Conservation (phyloP, 2,113 vertebrate species). For the Scophthalmus maximus region DNA sequence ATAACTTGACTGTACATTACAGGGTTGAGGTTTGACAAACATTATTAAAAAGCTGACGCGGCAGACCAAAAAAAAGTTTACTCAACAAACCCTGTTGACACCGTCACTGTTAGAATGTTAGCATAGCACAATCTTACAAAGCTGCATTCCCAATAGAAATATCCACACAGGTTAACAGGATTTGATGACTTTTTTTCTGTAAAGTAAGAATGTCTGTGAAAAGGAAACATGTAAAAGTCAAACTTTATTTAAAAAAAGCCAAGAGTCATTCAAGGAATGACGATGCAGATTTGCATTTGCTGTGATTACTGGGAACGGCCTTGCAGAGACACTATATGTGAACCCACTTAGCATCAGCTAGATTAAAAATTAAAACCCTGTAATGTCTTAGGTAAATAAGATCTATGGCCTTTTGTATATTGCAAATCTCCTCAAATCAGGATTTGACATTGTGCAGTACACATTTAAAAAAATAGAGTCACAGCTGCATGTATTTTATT, state of each 20-base stretch:
- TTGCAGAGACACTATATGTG: background rate
- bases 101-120: background rate
- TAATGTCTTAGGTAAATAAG: background rate
- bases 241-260: background rate
- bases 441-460: constrained; percentile 1
- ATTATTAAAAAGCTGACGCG: too few species aligned
- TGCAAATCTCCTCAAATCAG: constrained; percentile 19
- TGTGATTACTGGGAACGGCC: background rate
- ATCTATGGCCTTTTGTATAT: background rate
- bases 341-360: background rate
- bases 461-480: constrained; percentile 8
- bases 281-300: background rate
- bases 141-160: background rate
- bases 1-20: too few species aligned
- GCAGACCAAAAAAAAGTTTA: too few species aligned
- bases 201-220: background rate
- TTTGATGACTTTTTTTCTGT: constrained; percentile 18
- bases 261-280: background rate
- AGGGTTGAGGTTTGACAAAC: too few species aligned
- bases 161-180: background rate
- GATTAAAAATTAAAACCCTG: background rate
- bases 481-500: constrained; percentile 27
- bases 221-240: background rate
- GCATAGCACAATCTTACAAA: background rate
- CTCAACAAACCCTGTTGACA: background rate